Evolutionary conservation across 2,113 vertebrate species (phyloP).

Genomic region (Thamnaconus septentrionalis): DNA sequence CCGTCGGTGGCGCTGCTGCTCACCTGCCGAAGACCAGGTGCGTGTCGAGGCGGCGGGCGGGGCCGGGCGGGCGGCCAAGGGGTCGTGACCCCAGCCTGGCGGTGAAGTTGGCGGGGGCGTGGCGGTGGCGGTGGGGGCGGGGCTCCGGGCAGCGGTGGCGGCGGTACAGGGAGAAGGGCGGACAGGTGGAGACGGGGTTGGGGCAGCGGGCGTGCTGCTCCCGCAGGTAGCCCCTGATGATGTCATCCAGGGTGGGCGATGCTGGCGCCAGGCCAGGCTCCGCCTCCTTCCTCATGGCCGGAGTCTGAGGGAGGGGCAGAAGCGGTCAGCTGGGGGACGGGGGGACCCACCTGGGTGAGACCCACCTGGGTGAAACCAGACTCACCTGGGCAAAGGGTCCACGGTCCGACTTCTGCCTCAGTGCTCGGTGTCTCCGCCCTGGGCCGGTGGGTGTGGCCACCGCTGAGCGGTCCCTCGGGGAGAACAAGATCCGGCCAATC

Average conservation of each 20-base stretch:
- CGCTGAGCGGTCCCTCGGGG: slow-evolving; percentile 81
- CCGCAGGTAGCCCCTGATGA: slow-evolving; percentile 97
- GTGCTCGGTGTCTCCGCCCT: slow-evolving; percentile 83
- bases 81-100: slow-evolving; percentile 88
- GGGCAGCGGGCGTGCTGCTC: slow-evolving; percentile 97
- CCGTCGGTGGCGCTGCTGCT: not conserved
- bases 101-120: slow-evolving; percentile 93
- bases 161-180: slow-evolving; percentile 96
- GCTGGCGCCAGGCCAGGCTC: slow-evolving; percentile 68
- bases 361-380: not conserved
- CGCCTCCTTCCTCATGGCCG: slow-evolving; percentile 94
- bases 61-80: slow-evolving; percentile 90
- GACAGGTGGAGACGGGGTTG: slow-evolving; percentile 96
- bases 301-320: slow-evolving; percentile 77
- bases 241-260: slow-evolving; percentile 88
- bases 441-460: slow-evolving; percentile 78
- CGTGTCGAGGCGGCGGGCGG: slow-evolving; percentile 92
- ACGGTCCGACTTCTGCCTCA: slow-evolving; percentile 95
- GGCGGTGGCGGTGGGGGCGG: slow-evolving; percentile 93
- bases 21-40: slow-evolving; percentile 97
- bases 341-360: slow-evolving; percentile 31
- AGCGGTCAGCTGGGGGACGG: slow-evolving; percentile 76
- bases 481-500: slow-evolving; percentile 89
- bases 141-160: slow-evolving; percentile 97
- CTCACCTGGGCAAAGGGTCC: slow-evolving; percentile 85